Evolutionary conservation across 2,113 vertebrate genomes (phyloP).

Genomic region (Suncus etruscus): DNA sequence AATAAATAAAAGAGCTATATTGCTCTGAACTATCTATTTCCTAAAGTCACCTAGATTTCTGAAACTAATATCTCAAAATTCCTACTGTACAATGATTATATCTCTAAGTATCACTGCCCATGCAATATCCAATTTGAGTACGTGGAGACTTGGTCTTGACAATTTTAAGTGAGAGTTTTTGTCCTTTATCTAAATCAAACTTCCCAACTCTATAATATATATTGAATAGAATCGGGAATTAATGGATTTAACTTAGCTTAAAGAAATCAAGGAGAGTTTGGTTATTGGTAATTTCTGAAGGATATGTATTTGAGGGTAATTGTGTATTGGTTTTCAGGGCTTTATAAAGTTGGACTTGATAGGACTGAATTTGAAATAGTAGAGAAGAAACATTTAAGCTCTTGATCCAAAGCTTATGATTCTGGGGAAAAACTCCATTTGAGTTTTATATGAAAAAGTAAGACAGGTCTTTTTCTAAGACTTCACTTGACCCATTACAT

Average conservation of each 20-base stretch:
- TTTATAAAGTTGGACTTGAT: constrained; percentile 26
- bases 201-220: background rate
- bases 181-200: constrained; percentile 39
- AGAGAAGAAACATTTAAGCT: constrained; percentile 32
- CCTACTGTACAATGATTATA: constrained; percentile 1
- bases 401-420: background rate
- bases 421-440: constrained; percentile 37
- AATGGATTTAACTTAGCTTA: constrained; percentile 36
- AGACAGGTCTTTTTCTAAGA: constrained; percentile 22
- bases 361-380: constrained; percentile 42
- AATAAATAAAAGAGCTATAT: background rate
- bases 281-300: constrained; percentile 51
- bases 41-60: constrained; percentile 19
- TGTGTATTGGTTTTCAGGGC: background rate
- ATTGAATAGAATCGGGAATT: constrained; percentile 40
- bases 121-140: constrained; percentile 36
- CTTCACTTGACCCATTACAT: constrained; percentile 51
- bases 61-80: constrained; percentile 31
- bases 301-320: constrained; percentile 17
- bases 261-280: constrained; percentile 37
- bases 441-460: constrained; percentile 44
- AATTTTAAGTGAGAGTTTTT: constrained; percentile 51
- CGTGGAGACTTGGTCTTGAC: constrained; percentile 17
- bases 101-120: background rate
- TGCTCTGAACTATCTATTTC: constrained; percentile 47